Evolutionary conservation across 2,888 invertebrate species (phyloP).

Genomic region (Brenthis hecate): DNA sequence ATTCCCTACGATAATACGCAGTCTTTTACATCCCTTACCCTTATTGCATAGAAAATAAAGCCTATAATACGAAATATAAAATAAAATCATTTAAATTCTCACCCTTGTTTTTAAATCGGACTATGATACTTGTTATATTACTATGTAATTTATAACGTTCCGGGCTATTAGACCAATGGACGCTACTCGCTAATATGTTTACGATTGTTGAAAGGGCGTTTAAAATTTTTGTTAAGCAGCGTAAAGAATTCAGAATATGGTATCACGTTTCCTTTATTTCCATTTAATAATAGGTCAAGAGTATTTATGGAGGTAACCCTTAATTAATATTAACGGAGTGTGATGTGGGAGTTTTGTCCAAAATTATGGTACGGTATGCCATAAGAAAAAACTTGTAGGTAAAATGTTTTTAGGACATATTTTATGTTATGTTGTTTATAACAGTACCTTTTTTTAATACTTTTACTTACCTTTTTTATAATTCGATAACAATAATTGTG

Average conservation of each 20-base stretch:
- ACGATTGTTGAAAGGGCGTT: constrained; percentile 34
- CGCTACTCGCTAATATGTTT: constrained; percentile 51
- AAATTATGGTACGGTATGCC: not conserved
- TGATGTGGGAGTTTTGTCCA: not conserved
- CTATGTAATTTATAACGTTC: constrained; percentile 59
- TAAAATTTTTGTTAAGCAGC: constrained; percentile 28
- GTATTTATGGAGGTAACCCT: constrained; percentile 16
- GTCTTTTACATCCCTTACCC: not conserved
- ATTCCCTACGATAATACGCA: not conserved
- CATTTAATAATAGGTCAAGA: constrained; percentile 21
- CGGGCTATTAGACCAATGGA: constrained; percentile 55
- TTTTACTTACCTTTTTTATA: no score
- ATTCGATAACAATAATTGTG: no score
- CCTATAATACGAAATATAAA: not conserved
- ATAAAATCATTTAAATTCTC: constrained; percentile 29
- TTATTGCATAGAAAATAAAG: not conserved
- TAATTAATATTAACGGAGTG: constrained; percentile 6
- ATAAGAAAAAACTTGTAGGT: not conserved
- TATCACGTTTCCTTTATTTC: constrained; percentile 21
- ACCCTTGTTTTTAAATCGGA: constrained; percentile 49
- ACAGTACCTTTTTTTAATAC: no score
- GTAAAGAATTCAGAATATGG: constrained; percentile 23
- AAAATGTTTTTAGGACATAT: not conserved
- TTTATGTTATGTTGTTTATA: no score
- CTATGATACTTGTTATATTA: constrained; percentile 42